A percentile compares a stretch with the other conserved stretches of the same genome.
Conservation (phyloP, 2,888 invertebrate genomes). For the Stegophylla sp. region DNA sequence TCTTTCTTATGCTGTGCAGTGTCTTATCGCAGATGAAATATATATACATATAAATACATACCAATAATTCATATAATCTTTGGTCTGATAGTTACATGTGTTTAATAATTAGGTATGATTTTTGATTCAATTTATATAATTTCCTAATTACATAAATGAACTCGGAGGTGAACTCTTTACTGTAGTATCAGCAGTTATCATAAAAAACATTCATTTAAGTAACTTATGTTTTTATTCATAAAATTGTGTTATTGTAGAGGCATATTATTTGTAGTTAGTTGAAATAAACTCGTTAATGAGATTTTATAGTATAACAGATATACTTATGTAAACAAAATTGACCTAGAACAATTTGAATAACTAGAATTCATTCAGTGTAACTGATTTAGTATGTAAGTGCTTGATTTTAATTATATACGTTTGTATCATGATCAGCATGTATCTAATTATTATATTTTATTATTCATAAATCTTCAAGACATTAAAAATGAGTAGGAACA, state of each 20-base stretch:
- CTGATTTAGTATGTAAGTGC: not conserved
- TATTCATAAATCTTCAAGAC: not conserved
- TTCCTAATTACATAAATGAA: too few relatives aligned
- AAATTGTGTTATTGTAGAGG: not conserved
- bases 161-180: not conserved
- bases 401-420: slow-evolving; percentile 5
- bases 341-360: slow-evolving; percentile 34
- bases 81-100: too few relatives aligned
- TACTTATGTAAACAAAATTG: slow-evolving; percentile 22
- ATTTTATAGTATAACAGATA: slow-evolving; percentile 37
- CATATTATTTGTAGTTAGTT: not conserved
- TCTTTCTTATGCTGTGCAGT: too few relatives aligned
- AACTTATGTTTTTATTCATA: slow-evolving; percentile 1
- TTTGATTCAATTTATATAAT: too few relatives aligned
- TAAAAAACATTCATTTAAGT: not conserved
- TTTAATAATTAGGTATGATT: too few relatives aligned
- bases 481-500: not conserved
- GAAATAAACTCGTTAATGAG: slow-evolving; percentile 5
- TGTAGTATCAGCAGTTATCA: not conserved
- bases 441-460: slow-evolving; percentile 7
- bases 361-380: slow-evolving; percentile 30
- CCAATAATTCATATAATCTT: too few relatives aligned
- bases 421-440: slow-evolving; percentile 3
- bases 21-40: too few relatives aligned
- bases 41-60: too few relatives aligned